Base-by-base conservation (phyloP, 2,888 invertebrate species). In the Xestoiulus laeticollis region DNA sequence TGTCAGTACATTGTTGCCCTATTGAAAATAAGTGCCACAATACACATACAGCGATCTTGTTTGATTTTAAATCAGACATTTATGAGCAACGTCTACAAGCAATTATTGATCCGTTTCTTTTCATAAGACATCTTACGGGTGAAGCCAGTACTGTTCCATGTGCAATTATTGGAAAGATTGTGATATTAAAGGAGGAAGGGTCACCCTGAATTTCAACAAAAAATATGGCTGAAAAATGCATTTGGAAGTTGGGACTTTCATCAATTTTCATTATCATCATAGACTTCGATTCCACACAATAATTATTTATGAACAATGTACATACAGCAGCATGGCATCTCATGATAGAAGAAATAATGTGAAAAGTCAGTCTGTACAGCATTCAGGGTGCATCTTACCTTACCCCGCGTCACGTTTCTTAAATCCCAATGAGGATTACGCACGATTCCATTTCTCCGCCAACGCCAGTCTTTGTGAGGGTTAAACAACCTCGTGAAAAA, bases 271-370 rank as follows among this genome's bases (percentile, higher is more conserved):
- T 4, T 19, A 53, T 53, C n/a, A 53, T 53, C n/a, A n/a, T 53
- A 53, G n/a, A 53, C 19, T n/a, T 16, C 19, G 53, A 53, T 19
- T n/a, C 53, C 53, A 53, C 53, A 53, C 53, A 53, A 53, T 53
- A 53, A 53, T 53, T 53, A 53, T 53, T 53, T 53, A 53, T 53
- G 53, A 53, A 53, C 53, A 53, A 53, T 53, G 53, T 53, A 53
- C 53, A 53, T 53, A 53, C n/a, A 53, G 19, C n/a, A 53, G 53
- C 19, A 53, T 53, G 53, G 53, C 53, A 19, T 16, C 19, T 53
- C 4, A 53, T 53, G 53, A 53, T 53, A 53, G 53, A 53, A 53
- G 53, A 53, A 53, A 53, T 16, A 53, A 53, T 53, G 53, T 53
- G 53, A 53, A 53, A 53, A 19, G 53, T 53, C n/a, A 16, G n/a